Conservation (phyloP, 2,113 vertebrate genomes). For the Pontoporia blainvillei region DNA sequence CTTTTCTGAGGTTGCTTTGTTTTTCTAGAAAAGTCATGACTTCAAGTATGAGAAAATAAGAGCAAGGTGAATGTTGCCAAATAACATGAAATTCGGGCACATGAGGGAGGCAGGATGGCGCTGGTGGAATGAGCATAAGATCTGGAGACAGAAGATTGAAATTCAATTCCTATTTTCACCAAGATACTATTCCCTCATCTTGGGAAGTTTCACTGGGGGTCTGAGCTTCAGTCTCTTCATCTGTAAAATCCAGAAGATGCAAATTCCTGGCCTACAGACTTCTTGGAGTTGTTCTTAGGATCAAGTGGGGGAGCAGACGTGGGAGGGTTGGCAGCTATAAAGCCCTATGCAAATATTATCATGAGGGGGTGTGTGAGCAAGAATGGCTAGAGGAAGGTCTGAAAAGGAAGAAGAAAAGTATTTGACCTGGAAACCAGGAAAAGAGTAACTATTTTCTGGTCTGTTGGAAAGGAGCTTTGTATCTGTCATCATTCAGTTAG, state of each 20-base stretch:
- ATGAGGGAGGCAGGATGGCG: background rate
- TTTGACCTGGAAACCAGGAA: conserved; percentile 42
- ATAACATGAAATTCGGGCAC: background rate
- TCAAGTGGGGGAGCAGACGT: conserved; percentile 1
- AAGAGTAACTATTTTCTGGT: conserved; percentile 26
- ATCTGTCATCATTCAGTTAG: background rate
- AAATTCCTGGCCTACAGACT: background rate
- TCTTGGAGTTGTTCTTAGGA: background rate
- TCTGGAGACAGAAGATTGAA: background rate
- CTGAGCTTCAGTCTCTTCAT: background rate
- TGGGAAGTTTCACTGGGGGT: background rate
- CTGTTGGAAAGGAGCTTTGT: conserved; percentile 11
- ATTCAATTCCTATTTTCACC: background rate
- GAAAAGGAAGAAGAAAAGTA: background rate
- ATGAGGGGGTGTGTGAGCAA: background rate
- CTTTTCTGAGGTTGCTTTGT: background rate
- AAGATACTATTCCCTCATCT: background rate
- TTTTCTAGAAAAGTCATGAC: background rate
- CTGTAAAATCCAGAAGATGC: background rate
- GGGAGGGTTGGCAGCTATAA: background rate
- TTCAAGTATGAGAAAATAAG: background rate
- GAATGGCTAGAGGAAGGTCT: background rate
- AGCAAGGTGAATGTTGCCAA: background rate
- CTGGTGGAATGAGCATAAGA: background rate
- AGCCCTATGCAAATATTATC: conserved; percentile 36